Conservation (phyloP, 2,113 vertebrate species). For the Zootoca vivipara region DNA sequence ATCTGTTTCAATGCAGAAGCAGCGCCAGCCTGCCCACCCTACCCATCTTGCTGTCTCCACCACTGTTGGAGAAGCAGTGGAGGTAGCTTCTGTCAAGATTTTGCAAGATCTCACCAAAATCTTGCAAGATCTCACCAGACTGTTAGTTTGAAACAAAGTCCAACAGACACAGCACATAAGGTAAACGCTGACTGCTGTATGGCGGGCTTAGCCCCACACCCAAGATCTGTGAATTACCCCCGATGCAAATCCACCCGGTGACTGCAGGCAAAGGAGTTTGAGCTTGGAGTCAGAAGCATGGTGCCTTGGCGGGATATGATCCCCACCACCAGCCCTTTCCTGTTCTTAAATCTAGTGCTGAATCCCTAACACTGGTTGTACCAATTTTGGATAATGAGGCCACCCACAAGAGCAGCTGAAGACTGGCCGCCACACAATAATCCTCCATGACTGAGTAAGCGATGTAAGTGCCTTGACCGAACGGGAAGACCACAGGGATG, state of each 20-base stretch:
- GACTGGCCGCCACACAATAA: slow-evolving; percentile 17
- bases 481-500: slow-evolving; percentile 19
- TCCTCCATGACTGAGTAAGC: slow-evolving; percentile 19
- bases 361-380: background rate
- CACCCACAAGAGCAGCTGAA: slow-evolving; percentile 28
- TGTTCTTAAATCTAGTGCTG: background rate
- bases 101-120: background rate
- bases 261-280: background rate
- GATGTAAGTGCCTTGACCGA: background rate
- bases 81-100: too few relatives aligned
- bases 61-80: too few relatives aligned
- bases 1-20: too few relatives aligned
- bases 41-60: background rate
- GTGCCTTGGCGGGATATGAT: background rate
- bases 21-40: background rate
- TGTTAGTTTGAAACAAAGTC: too few relatives aligned
- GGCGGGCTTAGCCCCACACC: background rate
- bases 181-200: background rate
- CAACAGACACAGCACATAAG: too few relatives aligned
- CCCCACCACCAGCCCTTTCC: background rate
- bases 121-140: background rate
- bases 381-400: slow-evolving; percentile 9
- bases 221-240: background rate
- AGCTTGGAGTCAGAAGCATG: background rate
- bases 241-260: background rate